phyloP scores from a whole-genome alignment of 2,797 vertebrate species.

The Oceanodroma leucorhoa region DNA sequence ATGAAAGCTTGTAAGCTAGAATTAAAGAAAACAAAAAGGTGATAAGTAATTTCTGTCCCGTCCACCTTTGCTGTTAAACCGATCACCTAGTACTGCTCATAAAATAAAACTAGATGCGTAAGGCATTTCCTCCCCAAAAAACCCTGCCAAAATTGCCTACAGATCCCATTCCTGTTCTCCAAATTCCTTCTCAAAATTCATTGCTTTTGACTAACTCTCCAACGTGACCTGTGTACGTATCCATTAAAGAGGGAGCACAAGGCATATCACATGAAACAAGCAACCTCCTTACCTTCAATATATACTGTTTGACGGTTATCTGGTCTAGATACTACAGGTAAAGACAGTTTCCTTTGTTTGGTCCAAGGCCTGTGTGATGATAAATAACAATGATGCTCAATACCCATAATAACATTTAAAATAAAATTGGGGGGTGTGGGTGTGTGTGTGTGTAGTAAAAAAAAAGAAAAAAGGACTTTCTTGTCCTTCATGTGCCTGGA shows the following conservation, averaged over 20 bases:
- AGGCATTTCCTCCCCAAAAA: background rate
- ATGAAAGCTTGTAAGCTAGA: background rate
- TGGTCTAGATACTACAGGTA: background rate
- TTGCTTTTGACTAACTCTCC: background rate
- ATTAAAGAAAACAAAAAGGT: background rate
- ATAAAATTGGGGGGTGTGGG: background rate
- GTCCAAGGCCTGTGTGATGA: background rate
- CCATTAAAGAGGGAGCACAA: background rate
- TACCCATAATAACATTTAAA: background rate
- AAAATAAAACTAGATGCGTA: background rate
- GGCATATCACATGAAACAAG: background rate
- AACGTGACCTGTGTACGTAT: background rate
- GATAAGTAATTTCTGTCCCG: background rate
- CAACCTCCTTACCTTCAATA: background rate
- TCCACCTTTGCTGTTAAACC: background rate
- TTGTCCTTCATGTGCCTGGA: background rate
- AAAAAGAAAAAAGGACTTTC: too few species aligned
- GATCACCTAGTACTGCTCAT: background rate
- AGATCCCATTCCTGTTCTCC: background rate
- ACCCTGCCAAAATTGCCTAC: background rate
- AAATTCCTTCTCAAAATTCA: background rate
- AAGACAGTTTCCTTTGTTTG: background rate
- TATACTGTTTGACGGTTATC: background rate
- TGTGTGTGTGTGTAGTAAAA: too few species aligned
- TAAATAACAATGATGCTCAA: background rate